Conservation (phyloP, 2,113 vertebrate genomes). For the Furnarius figulus region DNA sequence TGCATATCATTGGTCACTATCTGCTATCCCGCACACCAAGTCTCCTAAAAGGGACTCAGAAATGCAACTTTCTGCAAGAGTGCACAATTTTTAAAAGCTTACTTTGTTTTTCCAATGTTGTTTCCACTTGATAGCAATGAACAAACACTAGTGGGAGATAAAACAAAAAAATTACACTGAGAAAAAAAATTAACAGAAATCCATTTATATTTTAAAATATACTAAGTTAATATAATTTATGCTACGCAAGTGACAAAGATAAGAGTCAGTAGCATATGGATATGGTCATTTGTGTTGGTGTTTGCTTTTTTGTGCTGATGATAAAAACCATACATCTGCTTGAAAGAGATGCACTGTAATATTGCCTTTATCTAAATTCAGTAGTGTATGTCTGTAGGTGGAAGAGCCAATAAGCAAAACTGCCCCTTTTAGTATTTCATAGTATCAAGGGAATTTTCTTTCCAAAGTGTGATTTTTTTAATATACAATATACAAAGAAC, state of each 20-base stretch:
- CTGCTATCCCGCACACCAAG: not conserved
- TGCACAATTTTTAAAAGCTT: not conserved
- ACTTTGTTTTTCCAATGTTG: not conserved
- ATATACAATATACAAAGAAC: not conserved
- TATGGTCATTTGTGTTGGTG: slow-evolving; percentile 35
- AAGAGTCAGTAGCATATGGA: slow-evolving; percentile 30
- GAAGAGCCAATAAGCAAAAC: slow-evolving; percentile 24
- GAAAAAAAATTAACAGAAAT: not conserved
- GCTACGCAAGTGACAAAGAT: not conserved
- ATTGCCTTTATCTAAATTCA: slow-evolving; percentile 39
- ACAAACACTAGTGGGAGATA: not conserved
- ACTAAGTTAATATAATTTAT: not conserved
- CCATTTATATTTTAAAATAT: not conserved
- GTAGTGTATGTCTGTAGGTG: not conserved
- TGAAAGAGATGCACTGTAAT: slow-evolving; percentile 34
- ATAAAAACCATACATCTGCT: slow-evolving; percentile 17
- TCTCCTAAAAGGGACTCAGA: not conserved
- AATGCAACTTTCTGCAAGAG: not conserved
- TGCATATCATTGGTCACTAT: not conserved
- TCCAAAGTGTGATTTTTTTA: not conserved
- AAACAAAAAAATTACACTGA: not conserved
- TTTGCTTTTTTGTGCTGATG: slow-evolving; percentile 14
- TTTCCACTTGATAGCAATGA: not conserved
- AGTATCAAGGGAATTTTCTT: slow-evolving; percentile 17
- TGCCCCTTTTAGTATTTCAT: slow-evolving; percentile 2